Conservation (phyloP, 2,888 invertebrate genomes). For the Pantelozetes paolii region DNA sequence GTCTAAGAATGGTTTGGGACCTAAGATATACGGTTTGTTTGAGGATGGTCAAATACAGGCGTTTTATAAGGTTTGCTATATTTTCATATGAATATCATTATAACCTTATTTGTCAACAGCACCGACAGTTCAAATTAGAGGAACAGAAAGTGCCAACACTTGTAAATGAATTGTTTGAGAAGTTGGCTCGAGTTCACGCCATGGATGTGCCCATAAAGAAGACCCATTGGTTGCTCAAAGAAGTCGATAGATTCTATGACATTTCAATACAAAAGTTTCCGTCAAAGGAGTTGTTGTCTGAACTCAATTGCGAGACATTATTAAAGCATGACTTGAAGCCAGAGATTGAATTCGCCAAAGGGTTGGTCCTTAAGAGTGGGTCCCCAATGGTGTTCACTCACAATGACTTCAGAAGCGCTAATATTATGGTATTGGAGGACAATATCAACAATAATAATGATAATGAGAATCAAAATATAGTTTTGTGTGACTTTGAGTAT, state of each 20-base stretch:
- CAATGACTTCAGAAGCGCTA: constrained; percentile 32
- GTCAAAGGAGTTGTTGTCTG: neutral
- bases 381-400: constrained; percentile 32
- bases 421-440: constrained; percentile 27
- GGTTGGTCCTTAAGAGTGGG: neutral
- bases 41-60: constrained; percentile 93
- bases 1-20: constrained; percentile 62
- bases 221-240: constrained; percentile 9
- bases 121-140: constrained; percentile 60
- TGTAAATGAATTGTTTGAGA: constrained; percentile 78
- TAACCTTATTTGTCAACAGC: constrained; percentile 62
- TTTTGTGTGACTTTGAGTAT: constrained; percentile 38
- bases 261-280: neutral
- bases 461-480: neutral
- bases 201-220: constrained; percentile 85
- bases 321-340: neutral
- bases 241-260: neutral
- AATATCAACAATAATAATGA: neutral
- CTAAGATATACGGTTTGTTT: constrained; percentile 89
- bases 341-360: constrained; percentile 15
- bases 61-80: constrained; percentile 56
- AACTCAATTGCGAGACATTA: neutral
- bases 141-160: constrained; percentile 74
- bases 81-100: constrained; percentile 59
- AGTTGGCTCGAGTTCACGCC: constrained; percentile 85